Base-by-base conservation (phyloP, 2,888 invertebrate genomes). In the Drosophila picticornis region DNA sequence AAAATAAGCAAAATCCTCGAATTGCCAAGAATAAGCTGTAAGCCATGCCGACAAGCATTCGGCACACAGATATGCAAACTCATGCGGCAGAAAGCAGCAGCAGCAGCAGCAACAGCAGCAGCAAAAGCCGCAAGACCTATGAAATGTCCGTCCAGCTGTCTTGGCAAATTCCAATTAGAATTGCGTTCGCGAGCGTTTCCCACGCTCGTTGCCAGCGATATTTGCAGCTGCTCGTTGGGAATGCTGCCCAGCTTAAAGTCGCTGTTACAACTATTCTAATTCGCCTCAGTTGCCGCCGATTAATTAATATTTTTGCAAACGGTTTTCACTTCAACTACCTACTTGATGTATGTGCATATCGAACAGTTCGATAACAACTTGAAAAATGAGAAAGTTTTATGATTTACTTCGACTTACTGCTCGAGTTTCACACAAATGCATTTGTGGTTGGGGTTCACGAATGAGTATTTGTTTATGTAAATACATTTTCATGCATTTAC, bases 221-320 rank as follows among this genome's bases (percentile, higher is more conserved):
- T 60, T 53, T 73, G 81, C 81, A 68, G 81, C 72, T 72, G 81
- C 59, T 80, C 63, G 52, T 40, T 32, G 52, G 61, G 60, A 65
- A 68, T 80, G 77, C 62, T 69, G 67, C 48, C 76, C 87, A 69
- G 65, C 81, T 74, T 73, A 66, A 61, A 72, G 74, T 61, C 57
- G 57, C 56, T n/a, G 40, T 68, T 58, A 34, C 72, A 36, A 68
- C 62, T 83, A 87, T 84, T 88, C 87, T 84, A 88, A 86, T 86
- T 73, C 61, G 72, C 31, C 68, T 65, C 62, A 69, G 58, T 65
- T 76, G 70, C 64, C 71, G 66, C 64, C 71, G 66, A 65, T 88
- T 81, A 84, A 87, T 89, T 89, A 68, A 69, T 50, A 40, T 34
- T 29, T 32, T 29, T 10, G 46, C 46, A 16, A 43, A 43, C n/a